Base-by-base conservation (phyloP, 1,140 invertebrate species). In the Zaprionus tsacasi region DNA sequence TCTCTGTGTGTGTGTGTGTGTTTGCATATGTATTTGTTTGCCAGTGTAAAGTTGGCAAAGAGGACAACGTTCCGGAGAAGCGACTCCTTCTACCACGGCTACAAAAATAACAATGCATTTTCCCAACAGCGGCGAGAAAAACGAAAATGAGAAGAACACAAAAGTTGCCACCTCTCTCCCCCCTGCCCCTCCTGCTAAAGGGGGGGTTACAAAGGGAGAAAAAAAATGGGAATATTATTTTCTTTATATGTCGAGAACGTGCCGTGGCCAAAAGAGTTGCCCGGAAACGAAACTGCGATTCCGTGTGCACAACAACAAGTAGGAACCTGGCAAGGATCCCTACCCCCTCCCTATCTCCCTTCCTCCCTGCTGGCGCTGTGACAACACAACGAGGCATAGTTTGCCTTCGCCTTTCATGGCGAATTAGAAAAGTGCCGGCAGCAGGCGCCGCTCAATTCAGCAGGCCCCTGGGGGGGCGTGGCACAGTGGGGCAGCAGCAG, bases 341-440 rank as follows among this genome's bases (percentile, higher is more conserved):
- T 21, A 21, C 21, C 21, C 21, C 21, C 21, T 21, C 21, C 21
- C n/a, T n/a, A n/a, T n/a, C n/a, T 15, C 11, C 71, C 65, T 67
- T 40, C 6, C 12, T 6, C n/a, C n/a, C n/a, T n/a, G 40, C 36
- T 17, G 17, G 12, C 17, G 17, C 50, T 48, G 21, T 27, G 65
- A 55, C 70, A 60, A 55, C 70, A 60, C 70, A 60, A 72, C 56
- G 63, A 48, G 45, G 56, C 61, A 64, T 74, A 85, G 73, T 81
- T 78, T 40, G 61, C 13, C 61, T 57, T 76, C 72, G 61, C 13
- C 61, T 57, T 76, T 76, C 40, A 67, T 61, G 33, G 65, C 70
- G 85, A 88, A 87, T 87, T 87, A 87, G 74, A 87, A 82, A 83
- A 83, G 83, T 89, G 83, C 73, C 78, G 81, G 80, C 74, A 70